Evolutionary conservation across 64 coral and sea anemone species (phyloP).

Genomic region (Exaiptasia diaphana): DNA sequence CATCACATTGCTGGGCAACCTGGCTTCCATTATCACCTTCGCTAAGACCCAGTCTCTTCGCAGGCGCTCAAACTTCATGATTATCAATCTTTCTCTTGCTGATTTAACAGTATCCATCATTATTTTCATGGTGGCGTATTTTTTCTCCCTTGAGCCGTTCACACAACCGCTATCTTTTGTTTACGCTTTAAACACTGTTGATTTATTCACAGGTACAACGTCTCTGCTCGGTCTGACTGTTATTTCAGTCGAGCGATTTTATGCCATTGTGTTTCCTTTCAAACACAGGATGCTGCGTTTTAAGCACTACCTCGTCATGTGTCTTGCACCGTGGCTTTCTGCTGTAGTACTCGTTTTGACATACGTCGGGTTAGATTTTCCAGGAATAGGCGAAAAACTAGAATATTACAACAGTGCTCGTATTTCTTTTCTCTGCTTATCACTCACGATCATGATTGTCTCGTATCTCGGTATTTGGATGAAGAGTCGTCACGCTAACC

Average conservation of each 20-base stretch:
- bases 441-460: not conserved
- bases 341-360: not conserved
- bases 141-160: not conserved
- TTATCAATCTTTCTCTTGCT: not conserved
- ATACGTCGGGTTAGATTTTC: not conserved
- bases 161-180: not conserved
- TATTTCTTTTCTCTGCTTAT: not conserved
- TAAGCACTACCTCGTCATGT: not conserved
- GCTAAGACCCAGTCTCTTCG: not conserved
- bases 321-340: not conserved
- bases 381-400: not conserved
- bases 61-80: not conserved
- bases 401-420: not conserved
- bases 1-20: not conserved
- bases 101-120: not conserved
- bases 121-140: not conserved
- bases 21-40: not conserved
- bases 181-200: not conserved
- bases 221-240: not conserved
- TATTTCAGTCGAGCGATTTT: not conserved
- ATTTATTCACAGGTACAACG: not conserved
- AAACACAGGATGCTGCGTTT: not conserved
- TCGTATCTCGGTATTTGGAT: not conserved
- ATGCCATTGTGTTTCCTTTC: not conserved
- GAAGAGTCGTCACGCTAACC: not conserved